Conservation (phyloP, 2,797 vertebrate species). For the Sus cebifrons region DNA sequence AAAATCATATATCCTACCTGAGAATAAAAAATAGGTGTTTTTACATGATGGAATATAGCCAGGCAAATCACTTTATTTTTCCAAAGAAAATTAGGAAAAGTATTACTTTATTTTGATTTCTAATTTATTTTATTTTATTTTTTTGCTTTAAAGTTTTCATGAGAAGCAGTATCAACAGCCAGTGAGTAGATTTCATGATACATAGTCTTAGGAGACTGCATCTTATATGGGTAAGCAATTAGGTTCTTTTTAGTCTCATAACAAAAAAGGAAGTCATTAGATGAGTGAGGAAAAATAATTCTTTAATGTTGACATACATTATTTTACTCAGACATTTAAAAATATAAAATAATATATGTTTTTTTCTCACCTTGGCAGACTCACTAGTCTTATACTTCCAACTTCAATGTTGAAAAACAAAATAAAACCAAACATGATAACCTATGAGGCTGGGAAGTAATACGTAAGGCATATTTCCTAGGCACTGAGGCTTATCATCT, state of each 20-base stretch:
- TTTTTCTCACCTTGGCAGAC: background rate
- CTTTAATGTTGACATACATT: slow-evolving; percentile 1
- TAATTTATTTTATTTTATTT: no score
- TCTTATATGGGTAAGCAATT: background rate
- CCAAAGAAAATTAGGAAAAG: background rate
- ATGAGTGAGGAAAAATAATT: background rate
- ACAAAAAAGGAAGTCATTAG: slow-evolving; percentile 4
- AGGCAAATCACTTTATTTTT: background rate
- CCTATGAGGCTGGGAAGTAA: background rate
- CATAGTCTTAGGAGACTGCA: background rate
- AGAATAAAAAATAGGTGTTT: background rate
- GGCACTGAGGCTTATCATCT: background rate
- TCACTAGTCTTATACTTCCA: background rate
- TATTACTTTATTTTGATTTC: background rate
- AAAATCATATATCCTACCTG: background rate
- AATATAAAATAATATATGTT: background rate
- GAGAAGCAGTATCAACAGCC: background rate
- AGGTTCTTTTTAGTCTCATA: background rate
- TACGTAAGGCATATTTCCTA: background rate
- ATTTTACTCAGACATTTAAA: slow-evolving; percentile 19
- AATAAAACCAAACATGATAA: background rate
- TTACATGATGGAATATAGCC: background rate
- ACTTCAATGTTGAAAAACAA: background rate
- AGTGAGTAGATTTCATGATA: background rate
- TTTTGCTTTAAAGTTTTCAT: slow-evolving; percentile 17